Evolutionary conservation across 1,140 invertebrate species (phyloP).

Genomic region (Heliothis subflexa): DNA sequence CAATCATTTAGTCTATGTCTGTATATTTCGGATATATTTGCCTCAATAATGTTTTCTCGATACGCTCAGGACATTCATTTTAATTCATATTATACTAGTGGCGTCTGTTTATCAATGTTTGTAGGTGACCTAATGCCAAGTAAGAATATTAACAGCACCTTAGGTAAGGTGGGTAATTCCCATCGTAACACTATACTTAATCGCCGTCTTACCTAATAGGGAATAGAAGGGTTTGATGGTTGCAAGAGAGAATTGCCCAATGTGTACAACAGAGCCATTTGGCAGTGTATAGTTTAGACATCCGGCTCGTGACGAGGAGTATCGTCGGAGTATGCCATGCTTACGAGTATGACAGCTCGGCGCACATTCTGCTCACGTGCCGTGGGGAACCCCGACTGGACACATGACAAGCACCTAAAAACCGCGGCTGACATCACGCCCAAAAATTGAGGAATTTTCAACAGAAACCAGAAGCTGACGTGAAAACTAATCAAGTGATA

Average conservation of each 20-base stretch:
- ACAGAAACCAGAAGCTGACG: constrained; percentile 16
- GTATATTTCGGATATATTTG: constrained; percentile 3
- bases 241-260: constrained; percentile 12
- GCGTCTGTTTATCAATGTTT: constrained; percentile 35
- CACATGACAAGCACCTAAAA: constrained; percentile 67
- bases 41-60: constrained; percentile 13
- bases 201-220: constrained; percentile 14
- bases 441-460: constrained; percentile 50
- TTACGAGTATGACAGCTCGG: constrained; percentile 47
- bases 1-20: constrained; percentile 35
- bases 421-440: constrained; percentile 64
- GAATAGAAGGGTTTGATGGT: not conserved
- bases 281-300: constrained; percentile 49
- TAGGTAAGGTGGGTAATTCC: constrained; percentile 31
- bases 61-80: constrained; percentile 18
- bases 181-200: constrained; percentile 3
- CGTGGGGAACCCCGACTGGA: constrained; percentile 65
- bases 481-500: constrained; percentile 33
- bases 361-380: constrained; percentile 67
- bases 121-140: constrained; percentile 35
- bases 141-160: constrained; percentile 23
- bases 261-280: constrained; percentile 1
- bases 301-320: constrained; percentile 55
- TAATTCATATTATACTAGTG: constrained; percentile 38
- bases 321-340: constrained; percentile 46